phyloP scores from a whole-genome alignment of 2,113 vertebrate species.

The Macaca nemestrina region DNA sequence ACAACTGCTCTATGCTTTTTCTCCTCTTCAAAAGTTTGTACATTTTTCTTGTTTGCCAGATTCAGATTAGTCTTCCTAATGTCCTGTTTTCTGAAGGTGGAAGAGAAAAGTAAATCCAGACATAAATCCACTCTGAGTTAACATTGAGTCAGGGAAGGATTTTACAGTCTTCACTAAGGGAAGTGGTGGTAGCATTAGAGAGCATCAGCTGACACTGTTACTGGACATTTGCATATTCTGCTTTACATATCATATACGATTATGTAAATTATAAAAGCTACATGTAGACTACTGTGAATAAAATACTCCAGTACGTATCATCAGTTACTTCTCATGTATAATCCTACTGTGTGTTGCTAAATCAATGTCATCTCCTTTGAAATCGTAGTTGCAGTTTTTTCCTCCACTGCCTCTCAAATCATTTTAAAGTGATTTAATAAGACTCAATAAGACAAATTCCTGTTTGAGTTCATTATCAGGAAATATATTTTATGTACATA shows the following conservation, averaged over 20 bases:
- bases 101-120: background rate
- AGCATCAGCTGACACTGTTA: background rate
- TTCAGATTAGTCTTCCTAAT: background rate
- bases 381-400: background rate
- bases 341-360: background rate
- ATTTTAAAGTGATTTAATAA: background rate
- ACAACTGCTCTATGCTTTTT: background rate
- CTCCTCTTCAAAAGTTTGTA: background rate
- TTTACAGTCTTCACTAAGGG: background rate
- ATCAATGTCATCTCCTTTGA: background rate
- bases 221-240: background rate
- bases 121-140: background rate
- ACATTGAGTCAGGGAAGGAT: background rate
- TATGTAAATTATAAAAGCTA: background rate
- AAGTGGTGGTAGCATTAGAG: background rate
- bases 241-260: background rate
- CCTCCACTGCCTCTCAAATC: background rate
- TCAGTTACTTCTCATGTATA: background rate
- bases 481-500: background rate
- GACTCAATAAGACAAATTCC: background rate
- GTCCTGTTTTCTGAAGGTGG: background rate
- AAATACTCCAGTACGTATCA: background rate
- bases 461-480: background rate
- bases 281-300: background rate
- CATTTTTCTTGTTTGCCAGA: background rate